A percentile compares a stretch with the other conserved stretches of the same genome.
These are phyloP conservation scores for Agrochola litura DNA, from an alignment of 2,888 invertebrate genomes.

Conservation along the genomic window DNA sequence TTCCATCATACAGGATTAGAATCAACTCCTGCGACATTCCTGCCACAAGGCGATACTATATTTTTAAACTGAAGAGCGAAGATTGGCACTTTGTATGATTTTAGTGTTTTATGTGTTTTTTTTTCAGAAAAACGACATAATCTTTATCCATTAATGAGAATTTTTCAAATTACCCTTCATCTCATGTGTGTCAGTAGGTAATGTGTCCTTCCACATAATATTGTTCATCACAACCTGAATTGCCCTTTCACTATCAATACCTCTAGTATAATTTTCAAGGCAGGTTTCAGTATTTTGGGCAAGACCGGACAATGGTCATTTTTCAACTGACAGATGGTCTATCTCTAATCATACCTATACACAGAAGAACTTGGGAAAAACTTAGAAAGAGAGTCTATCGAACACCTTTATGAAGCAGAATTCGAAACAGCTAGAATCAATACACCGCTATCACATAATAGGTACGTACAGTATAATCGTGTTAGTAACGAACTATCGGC, in stretches of 20 bases:
- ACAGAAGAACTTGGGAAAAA: not conserved
- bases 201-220: not conserved
- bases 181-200: not conserved
- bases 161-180: not conserved
- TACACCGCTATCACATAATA: not conserved
- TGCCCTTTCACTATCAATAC: not conserved
- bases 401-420: not conserved
- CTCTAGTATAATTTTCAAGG: no score
- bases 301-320: not conserved
- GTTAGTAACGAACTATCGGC: slow-evolving; percentile 31
- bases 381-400: no score
- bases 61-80: slow-evolving; percentile 17
- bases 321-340: not conserved
- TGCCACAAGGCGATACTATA: slow-evolving; percentile 16
- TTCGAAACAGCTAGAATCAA: not conserved
- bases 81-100: slow-evolving; percentile 21
- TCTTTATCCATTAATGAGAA: not conserved
- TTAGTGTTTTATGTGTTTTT: slow-evolving; percentile 11
- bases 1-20: not conserved
- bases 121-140: slow-evolving; percentile 11
- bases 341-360: not conserved
- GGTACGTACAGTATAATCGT: not conserved
- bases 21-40: not conserved
- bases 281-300: not conserved
- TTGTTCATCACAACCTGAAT: not conserved